Percentiles rank a stretch among this genome's conserved stretches.
Conservation (phyloP, 1,140 invertebrate species). For the Drosophila rhopaloa region DNA sequence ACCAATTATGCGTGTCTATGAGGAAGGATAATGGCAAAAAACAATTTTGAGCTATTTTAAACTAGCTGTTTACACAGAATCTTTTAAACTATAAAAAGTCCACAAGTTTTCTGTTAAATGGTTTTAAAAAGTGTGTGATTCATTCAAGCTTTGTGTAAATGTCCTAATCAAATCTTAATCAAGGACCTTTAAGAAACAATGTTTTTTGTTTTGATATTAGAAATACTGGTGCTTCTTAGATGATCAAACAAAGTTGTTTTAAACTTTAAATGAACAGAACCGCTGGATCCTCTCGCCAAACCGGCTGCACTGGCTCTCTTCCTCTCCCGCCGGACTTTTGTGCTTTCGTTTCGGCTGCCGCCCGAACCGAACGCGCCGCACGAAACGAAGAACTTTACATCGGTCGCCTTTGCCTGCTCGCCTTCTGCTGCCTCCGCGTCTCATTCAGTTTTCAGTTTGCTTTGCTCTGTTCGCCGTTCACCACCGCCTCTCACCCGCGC, state of each 20-base stretch:
- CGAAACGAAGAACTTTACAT: conserved; percentile 74
- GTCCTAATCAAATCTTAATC: too few species aligned
- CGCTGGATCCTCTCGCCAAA: conserved; percentile 7
- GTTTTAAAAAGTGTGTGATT: neutral
- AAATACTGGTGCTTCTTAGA: neutral
- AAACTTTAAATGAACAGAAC: too few species aligned
- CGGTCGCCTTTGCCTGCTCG: conserved; percentile 55
- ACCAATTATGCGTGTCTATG: neutral
- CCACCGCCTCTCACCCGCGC: conserved; percentile 79
- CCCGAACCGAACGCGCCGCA: conserved; percentile 55
- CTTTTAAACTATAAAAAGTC: too few species aligned
- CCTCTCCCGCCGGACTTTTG: conserved; percentile 25
- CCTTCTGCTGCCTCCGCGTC: conserved; percentile 70
- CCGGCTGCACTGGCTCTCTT: conserved; percentile 22
- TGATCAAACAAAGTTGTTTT: neutral
- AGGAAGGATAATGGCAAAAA: too few species aligned
- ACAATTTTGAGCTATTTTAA: too few species aligned
- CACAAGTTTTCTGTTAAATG: too few species aligned
- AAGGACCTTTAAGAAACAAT: too few species aligned
- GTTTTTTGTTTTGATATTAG: too few species aligned
- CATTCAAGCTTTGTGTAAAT: too few species aligned
- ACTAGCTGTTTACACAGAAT: too few species aligned
- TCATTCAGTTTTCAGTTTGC: conserved; percentile 76
- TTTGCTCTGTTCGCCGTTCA: conserved; percentile 74
- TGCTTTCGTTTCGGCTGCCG: conserved; percentile 26